Conservation (phyloP, 2,888 invertebrate genomes). For the Carpatolechia fugitivella region DNA sequence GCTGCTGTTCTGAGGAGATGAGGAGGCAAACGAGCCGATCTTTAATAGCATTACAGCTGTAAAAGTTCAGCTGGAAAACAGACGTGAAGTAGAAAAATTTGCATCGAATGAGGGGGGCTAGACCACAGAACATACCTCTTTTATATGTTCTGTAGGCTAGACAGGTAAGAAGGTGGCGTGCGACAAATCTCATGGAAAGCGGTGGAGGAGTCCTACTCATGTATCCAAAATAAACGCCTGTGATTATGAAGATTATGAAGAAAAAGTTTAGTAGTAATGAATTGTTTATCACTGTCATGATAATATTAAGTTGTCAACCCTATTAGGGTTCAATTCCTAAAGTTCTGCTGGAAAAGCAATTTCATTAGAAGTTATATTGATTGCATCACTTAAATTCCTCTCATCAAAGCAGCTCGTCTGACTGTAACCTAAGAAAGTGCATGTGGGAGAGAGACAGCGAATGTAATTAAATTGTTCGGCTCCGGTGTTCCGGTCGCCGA, state of each 20-base stretch:
- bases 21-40: background rate
- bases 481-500: conserved; percentile 43
- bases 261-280: too few relatives aligned
- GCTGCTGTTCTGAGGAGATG: conserved; percentile 36
- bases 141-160: too few relatives aligned
- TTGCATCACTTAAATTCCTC: background rate
- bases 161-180: too few relatives aligned
- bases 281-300: too few relatives aligned
- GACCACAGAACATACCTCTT: too few relatives aligned
- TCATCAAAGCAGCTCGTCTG: conserved; percentile 10
- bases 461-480: conserved; percentile 69
- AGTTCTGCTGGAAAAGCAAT: background rate
- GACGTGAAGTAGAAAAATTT: too few relatives aligned
- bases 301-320: too few relatives aligned
- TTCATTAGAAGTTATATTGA: background rate
- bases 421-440: background rate
- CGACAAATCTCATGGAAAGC: too few relatives aligned
- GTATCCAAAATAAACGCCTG: background rate
- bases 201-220: too few relatives aligned
- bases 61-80: background rate
- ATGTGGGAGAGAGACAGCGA: conserved; percentile 48
- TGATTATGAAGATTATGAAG: background rate
- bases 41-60: background rate
- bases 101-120: too few relatives aligned
- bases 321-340: background rate